A percentile compares a stretch with the other conserved stretches of the same genome.
Conservation (phyloP, 2,113 vertebrate genomes). For the Rhea americana region DNA sequence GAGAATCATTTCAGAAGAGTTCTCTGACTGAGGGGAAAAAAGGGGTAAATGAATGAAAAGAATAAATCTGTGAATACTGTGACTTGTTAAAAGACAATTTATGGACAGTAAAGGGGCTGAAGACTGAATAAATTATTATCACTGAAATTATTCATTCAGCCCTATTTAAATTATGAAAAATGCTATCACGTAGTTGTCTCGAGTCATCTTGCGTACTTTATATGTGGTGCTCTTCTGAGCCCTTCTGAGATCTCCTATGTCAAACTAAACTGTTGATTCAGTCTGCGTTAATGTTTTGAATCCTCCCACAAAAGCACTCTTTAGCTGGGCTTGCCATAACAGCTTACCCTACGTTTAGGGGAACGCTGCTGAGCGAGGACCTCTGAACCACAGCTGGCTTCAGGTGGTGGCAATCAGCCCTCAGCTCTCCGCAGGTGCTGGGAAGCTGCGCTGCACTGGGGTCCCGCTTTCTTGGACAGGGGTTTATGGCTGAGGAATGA, state of each 20-base stretch:
- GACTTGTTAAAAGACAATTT: slow-evolving; percentile 43
- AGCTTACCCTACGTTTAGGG: not conserved
- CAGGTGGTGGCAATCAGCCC: not conserved
- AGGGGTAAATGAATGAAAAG: not conserved
- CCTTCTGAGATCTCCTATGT: not conserved
- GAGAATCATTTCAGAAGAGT: not conserved
- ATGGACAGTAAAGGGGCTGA: slow-evolving; percentile 3
- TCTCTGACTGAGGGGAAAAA: not conserved
- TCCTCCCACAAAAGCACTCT: not conserved
- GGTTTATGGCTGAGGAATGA: not conserved
- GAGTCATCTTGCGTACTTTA: not conserved
- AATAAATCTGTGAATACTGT: not conserved
- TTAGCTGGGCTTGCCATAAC: not conserved
- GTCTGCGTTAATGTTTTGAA: not conserved
- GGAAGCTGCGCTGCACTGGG: not conserved
- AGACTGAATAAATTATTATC: slow-evolving; percentile 39
- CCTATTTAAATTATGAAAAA: slow-evolving; percentile 40
- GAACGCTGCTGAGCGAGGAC: too few species aligned
- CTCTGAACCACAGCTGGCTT: not conserved
- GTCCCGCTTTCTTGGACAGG: not conserved
- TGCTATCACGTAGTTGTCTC: not conserved
- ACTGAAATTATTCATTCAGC: slow-evolving; percentile 27
- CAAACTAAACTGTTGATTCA: not conserved
- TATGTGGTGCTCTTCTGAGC: not conserved
- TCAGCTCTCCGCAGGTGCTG: not conserved